These are phyloP conservation scores for Cossypha caffra DNA, from an alignment of 2,797 vertebrate species.

Conservation along the genomic window DNA sequence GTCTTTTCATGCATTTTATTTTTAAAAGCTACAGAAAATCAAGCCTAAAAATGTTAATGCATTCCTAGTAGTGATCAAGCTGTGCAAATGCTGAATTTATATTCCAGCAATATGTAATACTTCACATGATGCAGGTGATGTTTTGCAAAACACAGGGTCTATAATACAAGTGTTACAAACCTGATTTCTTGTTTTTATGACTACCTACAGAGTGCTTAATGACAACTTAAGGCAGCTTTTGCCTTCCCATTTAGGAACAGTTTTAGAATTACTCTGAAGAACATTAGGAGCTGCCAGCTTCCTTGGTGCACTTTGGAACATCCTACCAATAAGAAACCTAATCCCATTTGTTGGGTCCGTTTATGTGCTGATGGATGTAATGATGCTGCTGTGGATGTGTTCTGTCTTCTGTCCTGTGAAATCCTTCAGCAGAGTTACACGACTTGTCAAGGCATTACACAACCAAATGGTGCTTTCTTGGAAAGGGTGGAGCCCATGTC, in stretches of 20 bases:
- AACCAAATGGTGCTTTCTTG: neutral
- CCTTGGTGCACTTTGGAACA: fast-evolving
- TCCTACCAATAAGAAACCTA: neutral
- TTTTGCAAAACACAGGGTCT: neutral
- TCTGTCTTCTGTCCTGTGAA: neutral
- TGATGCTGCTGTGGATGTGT: neutral
- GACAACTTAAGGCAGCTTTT: neutral
- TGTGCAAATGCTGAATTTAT: neutral
- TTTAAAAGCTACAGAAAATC: neutral
- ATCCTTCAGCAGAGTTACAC: neutral
- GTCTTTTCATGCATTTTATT: neutral
- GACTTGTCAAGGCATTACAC: fast-evolving
- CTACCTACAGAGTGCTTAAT: neutral
- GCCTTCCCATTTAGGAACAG: neutral
- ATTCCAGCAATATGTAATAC: neutral
- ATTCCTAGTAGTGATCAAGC: neutral
- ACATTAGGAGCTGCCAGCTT: neutral
- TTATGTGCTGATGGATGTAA: neutral
- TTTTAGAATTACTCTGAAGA: neutral
- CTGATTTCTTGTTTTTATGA: neutral
- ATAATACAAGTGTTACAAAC: neutral
- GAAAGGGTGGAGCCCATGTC: neutral
- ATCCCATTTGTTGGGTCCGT: neutral
- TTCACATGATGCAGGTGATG: neutral
- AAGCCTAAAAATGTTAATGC: neutral